These are phyloP conservation scores for Sardina pilchardus DNA, from an alignment of 2,113 vertebrate genomes.

Conservation along the genomic window DNA sequence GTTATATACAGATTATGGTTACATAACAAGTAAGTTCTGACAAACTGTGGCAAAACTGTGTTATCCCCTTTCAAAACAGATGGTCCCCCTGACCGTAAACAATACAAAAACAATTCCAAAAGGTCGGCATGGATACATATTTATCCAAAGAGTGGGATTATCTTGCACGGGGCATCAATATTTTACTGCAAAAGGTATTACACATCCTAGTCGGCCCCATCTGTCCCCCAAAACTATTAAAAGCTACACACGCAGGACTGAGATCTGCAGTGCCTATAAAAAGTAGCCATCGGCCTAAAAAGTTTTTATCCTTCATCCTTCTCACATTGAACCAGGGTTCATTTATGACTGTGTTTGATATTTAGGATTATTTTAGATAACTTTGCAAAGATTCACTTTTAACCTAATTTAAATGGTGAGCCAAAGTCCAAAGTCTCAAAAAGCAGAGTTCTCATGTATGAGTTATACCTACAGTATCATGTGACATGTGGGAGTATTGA, in stretches of 20 bases:
- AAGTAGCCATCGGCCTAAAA: not conserved
- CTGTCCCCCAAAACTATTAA: not conserved
- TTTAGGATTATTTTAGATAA: not conserved
- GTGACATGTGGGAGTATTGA: no score
- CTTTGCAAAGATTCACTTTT: not conserved
- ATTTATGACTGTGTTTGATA: not conserved
- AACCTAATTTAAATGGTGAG: no score
- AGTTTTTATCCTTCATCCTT: not conserved
- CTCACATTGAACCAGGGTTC: not conserved
- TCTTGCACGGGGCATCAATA: not conserved
- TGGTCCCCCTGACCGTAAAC: conserved; percentile 12
- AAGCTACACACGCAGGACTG: not conserved
- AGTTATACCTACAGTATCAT: no score
- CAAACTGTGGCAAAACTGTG: not conserved
- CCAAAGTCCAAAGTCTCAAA: no score
- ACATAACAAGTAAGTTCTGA: not conserved
- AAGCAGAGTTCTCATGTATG: no score
- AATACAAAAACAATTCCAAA: not conserved
- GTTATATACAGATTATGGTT: conserved; percentile 9
- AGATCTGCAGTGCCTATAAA: not conserved
- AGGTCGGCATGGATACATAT: not conserved
- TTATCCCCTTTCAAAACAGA: conserved; percentile 1
- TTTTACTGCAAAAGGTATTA: not conserved
- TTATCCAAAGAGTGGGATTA: not conserved
- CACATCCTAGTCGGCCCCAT: not conserved